Percentiles rank a stretch among this genome's conserved stretches.
phyloP scores from a whole-genome alignment of 2,888 invertebrate species.

The Globia sparganii region DNA sequence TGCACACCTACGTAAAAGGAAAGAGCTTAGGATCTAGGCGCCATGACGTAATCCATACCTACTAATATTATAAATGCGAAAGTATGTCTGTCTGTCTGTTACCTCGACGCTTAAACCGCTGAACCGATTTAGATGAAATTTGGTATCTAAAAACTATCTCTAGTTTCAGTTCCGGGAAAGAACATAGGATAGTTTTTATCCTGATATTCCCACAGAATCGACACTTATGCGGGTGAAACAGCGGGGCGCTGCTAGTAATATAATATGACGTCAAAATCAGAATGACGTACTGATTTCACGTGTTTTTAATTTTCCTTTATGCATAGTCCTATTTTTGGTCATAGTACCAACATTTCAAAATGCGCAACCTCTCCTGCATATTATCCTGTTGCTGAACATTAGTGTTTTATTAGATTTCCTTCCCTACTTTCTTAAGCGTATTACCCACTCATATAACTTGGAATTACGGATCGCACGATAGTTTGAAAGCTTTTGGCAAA shows the following conservation, averaged over 20 bases:
- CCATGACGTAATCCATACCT: no score
- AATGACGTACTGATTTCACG: slow-evolving; percentile 14
- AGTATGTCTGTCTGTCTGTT: no score
- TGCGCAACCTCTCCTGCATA: background rate
- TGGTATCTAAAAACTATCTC: no score
- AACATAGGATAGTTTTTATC: no score
- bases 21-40: background rate
- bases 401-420: background rate
- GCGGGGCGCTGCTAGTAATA: no score
- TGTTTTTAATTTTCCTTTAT: background rate
- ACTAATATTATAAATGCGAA: no score
- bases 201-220: no score
- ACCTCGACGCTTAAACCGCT: no score
- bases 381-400: background rate
- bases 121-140: no score
- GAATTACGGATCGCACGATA: background rate
- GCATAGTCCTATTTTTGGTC: background rate
- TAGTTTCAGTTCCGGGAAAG: no score
- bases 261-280: slow-evolving; percentile 15
- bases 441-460: background rate
- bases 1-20: slow-evolving; percentile 8
- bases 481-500: background rate
- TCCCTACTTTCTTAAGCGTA: background rate
- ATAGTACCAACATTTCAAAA: background rate
- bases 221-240: no score